phyloP scores from a whole-genome alignment of 2,113 vertebrate species.

The Aphelocoma coerulescens region DNA sequence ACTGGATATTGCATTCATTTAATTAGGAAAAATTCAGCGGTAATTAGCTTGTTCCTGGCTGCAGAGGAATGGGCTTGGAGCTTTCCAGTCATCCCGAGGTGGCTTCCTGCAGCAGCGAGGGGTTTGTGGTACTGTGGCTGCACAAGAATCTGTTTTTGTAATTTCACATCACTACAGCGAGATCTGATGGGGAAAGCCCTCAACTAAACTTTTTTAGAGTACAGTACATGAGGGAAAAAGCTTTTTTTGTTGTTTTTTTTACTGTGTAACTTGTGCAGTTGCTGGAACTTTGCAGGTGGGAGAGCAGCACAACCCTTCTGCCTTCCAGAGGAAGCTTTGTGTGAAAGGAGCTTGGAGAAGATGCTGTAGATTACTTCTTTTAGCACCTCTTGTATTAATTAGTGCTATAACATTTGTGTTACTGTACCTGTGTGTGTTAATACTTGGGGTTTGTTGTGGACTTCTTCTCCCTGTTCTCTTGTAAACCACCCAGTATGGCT shows the following conservation, averaged over 20 bases:
- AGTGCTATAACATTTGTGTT: fast-evolving
- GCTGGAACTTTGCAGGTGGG: background rate
- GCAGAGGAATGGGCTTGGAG: background rate
- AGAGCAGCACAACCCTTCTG: background rate
- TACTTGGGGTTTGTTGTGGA: background rate
- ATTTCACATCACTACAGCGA: background rate
- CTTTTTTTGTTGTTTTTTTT: background rate
- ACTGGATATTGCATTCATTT: background rate
- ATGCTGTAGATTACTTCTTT: background rate
- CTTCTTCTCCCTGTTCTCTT: background rate
- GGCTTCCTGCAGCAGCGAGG: background rate
- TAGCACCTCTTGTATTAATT: background rate
- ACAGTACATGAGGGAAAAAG: background rate
- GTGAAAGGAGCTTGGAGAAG: background rate
- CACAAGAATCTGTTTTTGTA: background rate
- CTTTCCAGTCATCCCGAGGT: background rate
- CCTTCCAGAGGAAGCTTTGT: background rate
- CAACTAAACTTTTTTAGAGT: background rate
- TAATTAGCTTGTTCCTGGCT: background rate
- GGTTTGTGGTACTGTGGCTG: background rate
- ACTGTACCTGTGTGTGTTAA: background rate
- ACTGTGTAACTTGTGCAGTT: background rate
- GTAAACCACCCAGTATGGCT: background rate
- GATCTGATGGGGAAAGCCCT: background rate
- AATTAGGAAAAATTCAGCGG: background rate